Evolutionary conservation across 2,888 invertebrate genomes (phyloP), one percentile per base, ranked within the genome.

Genomic region (Strigamia crassipes): DNA sequence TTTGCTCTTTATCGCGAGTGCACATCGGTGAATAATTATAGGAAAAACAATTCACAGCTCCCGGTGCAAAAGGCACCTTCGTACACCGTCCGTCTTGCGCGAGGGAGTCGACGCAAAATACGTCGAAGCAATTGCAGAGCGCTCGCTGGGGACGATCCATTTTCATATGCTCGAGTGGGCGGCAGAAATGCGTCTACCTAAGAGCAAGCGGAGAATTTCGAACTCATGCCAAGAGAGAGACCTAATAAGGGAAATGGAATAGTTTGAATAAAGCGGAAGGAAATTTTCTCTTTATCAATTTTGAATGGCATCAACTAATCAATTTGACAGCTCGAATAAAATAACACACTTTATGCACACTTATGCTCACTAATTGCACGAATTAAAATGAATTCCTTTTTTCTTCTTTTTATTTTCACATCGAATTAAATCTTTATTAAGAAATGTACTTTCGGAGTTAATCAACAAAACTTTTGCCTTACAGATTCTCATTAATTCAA

Each of bases 1-100:
- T 73, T 73, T 73, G 73, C 73, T 73, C 73, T 73, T 73, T 73
- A 73, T 73, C 73, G 73, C 73, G 73, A n/a, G 73, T 73, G 73
- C 73, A 73, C 73, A 73, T 73, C 73, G 73, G 73, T 73, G 73
- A 73, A 73, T 73, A 73, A 73, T 73, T 73, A 73, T 73, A 73
- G 73, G 73, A 73, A 73, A 73, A 73, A 73, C 73, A 73, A 73
- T 73, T 73, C 73, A 73, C 73, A 73, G 73, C 73, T 73, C 73
- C 73, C 73, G 73, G 73, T 73, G 73, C 73, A 73, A 73, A 73
- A 73, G 73, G 73, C 73, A 73, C 73, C 73, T 73, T 73, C 73
- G 31, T 73, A 73, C 73, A 31, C 73, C 27, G 73, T 73, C 73
- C 73, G 73, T 73, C 73, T 73, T 73, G 73, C 73, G 73, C 27